Base-by-base conservation (phyloP, 1,140 invertebrate species). In the Colletes latitarsis region DNA sequence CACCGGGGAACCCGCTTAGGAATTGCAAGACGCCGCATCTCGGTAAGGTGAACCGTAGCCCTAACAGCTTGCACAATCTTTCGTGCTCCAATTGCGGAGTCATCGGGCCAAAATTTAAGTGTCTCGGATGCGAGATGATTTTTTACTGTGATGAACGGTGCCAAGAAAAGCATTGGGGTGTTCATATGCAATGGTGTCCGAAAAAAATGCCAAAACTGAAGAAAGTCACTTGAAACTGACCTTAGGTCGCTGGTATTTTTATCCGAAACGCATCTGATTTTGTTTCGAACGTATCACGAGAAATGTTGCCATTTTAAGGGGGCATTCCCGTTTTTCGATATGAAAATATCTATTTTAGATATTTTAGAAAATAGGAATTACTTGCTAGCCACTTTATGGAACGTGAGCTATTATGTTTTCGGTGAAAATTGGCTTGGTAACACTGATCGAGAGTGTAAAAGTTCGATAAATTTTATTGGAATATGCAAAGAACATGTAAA, bases 181-280 rank as follows among this genome's bases (percentile, higher is more conserved):
- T 87, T 10, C 92, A 93, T 58, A 89, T 90, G 6, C 76, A 81
- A 2, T 90, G 83, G 19, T 93, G 92, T 73, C 90, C 90, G 0
- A 93, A 92, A 69, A 92, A 89, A 63, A 93, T 93, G 91, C 92
- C 92, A 39, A 91, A 89, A 55, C 81, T 93, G 4, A 92, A 92
- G 41, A 93, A 93, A 84, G 86, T 93, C 53, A 76, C 60, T 17
- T 91, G 58, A 68, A 19, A 46, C 55, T 46, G 41, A 52, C 21
- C 9, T 17, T 30, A 30, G 8, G 5, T 5, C 14, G 30, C 2
- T 30, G 30, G 30, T 30, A 30, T 30, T 30, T 30, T 30, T 30
- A 30, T 30, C 30, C 30, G 30, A 30, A 30, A 30, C 30, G 30
- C 30, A 2, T 30, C 30, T 30, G 30, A 19, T n/a, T 9, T 60